Conservation (phyloP, 2,888 invertebrate species). For the Tyria jacobaeae region DNA sequence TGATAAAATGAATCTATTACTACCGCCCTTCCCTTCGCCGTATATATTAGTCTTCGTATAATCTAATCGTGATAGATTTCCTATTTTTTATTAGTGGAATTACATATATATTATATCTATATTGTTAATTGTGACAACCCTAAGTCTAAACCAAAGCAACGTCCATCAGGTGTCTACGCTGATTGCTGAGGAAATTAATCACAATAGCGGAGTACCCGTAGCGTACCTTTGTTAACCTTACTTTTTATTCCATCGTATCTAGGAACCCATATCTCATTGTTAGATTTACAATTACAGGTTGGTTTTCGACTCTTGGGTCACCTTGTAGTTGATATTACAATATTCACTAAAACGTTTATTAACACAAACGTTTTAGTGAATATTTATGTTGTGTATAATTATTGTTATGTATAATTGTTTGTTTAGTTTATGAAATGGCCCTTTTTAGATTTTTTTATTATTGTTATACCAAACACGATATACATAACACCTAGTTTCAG, state of each 20-base stretch:
- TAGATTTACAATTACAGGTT: constrained; percentile 14
- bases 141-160: constrained; percentile 53
- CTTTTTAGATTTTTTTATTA: too few relatives aligned
- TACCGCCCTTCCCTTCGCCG: too few relatives aligned
- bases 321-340: background rate
- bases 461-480: too few relatives aligned
- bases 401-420: too few relatives aligned
- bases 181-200: constrained; percentile 72
- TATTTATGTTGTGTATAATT: too few relatives aligned
- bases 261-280: constrained; percentile 23
- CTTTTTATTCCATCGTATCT: constrained; percentile 25
- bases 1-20: too few relatives aligned
- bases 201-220: constrained; percentile 52
- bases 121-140: constrained; percentile 47
- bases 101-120: background rate
- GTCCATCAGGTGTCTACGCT: constrained; percentile 70
- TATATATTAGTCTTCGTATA: too few relatives aligned
- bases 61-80: background rate
- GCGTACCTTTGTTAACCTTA: constrained; percentile 34
- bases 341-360: background rate
- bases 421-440: too few relatives aligned
- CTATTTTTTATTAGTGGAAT: background rate
- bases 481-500: too few relatives aligned
- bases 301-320: background rate
- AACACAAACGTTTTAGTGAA: background rate